Evolutionary conservation across 2,113 vertebrate species (phyloP).

Genomic region (Seriola aureovittata): DNA sequence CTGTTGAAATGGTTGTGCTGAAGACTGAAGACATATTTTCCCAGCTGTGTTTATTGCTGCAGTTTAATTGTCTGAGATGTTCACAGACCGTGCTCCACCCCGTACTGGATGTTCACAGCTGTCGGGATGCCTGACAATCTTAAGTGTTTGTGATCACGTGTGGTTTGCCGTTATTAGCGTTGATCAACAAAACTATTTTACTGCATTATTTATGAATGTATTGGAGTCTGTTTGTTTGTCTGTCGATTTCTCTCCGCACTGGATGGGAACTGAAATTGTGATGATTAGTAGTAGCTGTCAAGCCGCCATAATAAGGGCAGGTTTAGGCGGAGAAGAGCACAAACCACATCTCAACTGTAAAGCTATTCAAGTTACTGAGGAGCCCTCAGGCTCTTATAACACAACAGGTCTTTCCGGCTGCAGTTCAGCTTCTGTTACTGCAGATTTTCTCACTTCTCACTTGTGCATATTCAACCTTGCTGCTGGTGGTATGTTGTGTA

Average conservation of each 20-base stretch:
- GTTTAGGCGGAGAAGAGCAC: background rate
- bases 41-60: too few species aligned
- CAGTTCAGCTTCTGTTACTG: background rate
- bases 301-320: background rate
- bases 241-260: background rate
- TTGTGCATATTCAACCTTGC: slow-evolving; percentile 7
- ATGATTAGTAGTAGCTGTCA: background rate
- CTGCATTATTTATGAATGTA: background rate
- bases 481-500: slow-evolving; percentile 17
- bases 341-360: background rate
- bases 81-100: too few species aligned
- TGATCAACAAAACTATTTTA: background rate
- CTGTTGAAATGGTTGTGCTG: background rate
- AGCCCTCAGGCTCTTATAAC: slow-evolving; percentile 18
- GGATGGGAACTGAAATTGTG: background rate
- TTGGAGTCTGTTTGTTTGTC: too few species aligned
- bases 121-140: background rate
- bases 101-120: background rate
- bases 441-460: background rate
- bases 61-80: too few species aligned
- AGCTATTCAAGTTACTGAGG: background rate
- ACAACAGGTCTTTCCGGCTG: slow-evolving; percentile 18
- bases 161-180: slow-evolving; percentile 9
- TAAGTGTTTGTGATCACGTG: background rate
- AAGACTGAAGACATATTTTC: background rate